Base-by-base conservation (phyloP, 2,113 vertebrate genomes). In the Crotophaga sulcirostris region DNA sequence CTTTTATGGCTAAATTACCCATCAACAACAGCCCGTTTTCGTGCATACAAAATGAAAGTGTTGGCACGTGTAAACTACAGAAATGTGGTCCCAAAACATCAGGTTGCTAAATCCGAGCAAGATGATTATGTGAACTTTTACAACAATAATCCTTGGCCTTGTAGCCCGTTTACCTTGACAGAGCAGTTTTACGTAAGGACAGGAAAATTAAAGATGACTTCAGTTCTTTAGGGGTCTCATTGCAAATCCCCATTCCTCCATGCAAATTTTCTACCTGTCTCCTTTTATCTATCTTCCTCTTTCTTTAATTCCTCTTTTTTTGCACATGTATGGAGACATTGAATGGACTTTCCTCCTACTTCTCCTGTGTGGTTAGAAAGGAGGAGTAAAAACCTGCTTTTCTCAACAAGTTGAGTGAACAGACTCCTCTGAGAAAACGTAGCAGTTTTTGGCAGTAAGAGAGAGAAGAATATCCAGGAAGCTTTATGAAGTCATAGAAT, bases 161-260 rank as follows among this genome's bases (percentile, higher is more conserved):
- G 4, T 6, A 9, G 79, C 67, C 72, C 9, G 9, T 24, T 25
- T 55, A 79, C 60, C 49, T 89, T 9, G 2, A 52, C 80, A 42
- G 56, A 93, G 28, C 15, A 49, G 63, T n/a, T 68, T 88, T 66
- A 81, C 17, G 56, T 3, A 40, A 66, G 56, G 60, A 89, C 40
- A 36, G 36, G 58, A 82, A 95, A 95, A 96, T 89, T 44, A 73
- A 94, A 84, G 87, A 82, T 38, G 52, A 94, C 69, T 95, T 67
- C 45, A 40, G 82, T 34, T 79, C 92, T 91, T 84, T 69, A 58
- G 82, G 66, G 45, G 19, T 80, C 67, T 66, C 51, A 1, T 1
- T n/a, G n/a, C 28, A 87, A 92, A 89, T 72, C 52, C 77, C 80
- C 49, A 29, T 49, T 56, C 56, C 74, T 58, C 40, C 60, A 42